Evolutionary conservation across 1,140 invertebrate species (phyloP).

Genomic region (Globodera ellingtonae): DNA sequence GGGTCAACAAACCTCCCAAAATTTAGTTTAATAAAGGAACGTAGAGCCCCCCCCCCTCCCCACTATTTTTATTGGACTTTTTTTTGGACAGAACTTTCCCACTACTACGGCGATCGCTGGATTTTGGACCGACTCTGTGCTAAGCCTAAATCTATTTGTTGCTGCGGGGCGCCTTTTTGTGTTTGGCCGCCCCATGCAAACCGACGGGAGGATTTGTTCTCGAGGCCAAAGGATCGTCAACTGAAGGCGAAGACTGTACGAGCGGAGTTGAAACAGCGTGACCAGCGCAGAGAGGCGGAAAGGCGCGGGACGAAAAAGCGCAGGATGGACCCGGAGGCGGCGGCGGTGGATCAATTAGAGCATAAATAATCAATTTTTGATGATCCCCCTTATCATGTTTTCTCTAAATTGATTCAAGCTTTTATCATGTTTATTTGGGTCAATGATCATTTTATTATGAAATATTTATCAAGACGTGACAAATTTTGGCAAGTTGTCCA

Average conservation of each 20-base stretch:
- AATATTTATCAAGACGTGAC: too few species aligned
- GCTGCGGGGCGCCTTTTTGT: conserved; percentile 18
- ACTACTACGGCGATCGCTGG: conserved; percentile 25
- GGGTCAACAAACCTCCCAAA: background rate
- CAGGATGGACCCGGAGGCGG: background rate
- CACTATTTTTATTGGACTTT: background rate
- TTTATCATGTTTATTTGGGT: too few species aligned
- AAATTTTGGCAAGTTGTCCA: too few species aligned
- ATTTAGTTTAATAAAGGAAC: too few species aligned
- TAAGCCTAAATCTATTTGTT: conserved; percentile 17
- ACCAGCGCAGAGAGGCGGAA: conserved; percentile 95
- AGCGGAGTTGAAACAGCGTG: conserved; percentile 88
- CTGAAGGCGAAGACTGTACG: background rate
- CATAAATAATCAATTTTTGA: too few species aligned
- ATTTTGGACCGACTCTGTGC: conserved; percentile 9
- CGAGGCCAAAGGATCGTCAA: background rate
- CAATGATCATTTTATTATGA: too few species aligned
- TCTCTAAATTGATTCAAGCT: too few species aligned
- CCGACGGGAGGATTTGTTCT: background rate
- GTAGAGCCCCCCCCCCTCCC: background rate
- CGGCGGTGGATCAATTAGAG: too few species aligned
- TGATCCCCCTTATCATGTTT: too few species aligned
- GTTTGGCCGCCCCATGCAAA: conserved; percentile 2
- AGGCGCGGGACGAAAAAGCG: conserved; percentile 18
- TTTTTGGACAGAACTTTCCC: conserved; percentile 6